phyloP scores from a whole-genome alignment of 1,140 invertebrate species.

The Drosophila tropicalis region DNA sequence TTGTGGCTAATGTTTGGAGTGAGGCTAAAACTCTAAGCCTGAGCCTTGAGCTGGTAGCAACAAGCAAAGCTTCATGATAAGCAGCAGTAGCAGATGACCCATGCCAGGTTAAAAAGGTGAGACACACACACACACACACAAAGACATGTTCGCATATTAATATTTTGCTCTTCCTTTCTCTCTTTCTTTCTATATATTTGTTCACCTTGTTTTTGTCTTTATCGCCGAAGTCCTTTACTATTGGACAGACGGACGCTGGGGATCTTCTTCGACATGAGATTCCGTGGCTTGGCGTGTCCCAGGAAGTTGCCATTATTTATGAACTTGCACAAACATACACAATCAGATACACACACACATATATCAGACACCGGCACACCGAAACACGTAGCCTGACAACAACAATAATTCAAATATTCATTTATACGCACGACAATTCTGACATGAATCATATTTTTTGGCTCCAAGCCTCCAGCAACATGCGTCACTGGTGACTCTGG shows the following conservation, averaged over 20 bases:
- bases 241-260: constrained; percentile 36
- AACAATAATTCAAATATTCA: constrained; percentile 69
- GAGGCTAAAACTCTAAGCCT: neutral
- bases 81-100: constrained; percentile 27
- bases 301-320: constrained; percentile 63
- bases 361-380: constrained; percentile 12
- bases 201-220: neutral
- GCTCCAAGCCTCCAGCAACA: constrained; percentile 47
- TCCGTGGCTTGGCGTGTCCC: constrained; percentile 44
- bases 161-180: constrained; percentile 12
- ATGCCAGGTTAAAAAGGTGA: constrained; percentile 23
- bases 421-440: constrained; percentile 68
- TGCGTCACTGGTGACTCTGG: neutral
- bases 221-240: neutral
- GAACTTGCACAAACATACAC: constrained; percentile 40
- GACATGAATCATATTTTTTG: constrained; percentile 69
- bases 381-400: constrained; percentile 59
- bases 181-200: neutral
- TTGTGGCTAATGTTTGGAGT: neutral
- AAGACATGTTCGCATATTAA: neutral
- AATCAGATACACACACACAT: constrained; percentile 21
- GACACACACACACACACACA: constrained; percentile 11
- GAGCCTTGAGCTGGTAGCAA: constrained; percentile 1
- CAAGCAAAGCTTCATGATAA: too few species aligned
- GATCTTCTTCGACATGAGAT: constrained; percentile 8